Conservation (phyloP, 1,140 invertebrate genomes). For the Copidosoma floridanum region DNA sequence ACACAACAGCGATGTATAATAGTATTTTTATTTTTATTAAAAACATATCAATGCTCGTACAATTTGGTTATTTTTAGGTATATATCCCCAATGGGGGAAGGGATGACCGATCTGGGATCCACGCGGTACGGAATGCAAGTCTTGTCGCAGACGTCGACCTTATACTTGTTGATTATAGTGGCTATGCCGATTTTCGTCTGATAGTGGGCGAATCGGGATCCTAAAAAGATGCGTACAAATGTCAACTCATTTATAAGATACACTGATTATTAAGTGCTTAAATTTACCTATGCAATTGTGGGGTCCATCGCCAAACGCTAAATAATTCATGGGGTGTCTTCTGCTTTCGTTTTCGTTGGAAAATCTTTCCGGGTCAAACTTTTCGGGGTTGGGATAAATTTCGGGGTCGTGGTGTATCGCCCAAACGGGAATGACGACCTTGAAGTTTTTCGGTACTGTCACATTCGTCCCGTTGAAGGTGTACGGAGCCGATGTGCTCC, state of each 20-base stretch:
- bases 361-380: constrained; percentile 70
- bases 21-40: too few species aligned
- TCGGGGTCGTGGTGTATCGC: constrained; percentile 65
- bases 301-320: constrained; percentile 62
- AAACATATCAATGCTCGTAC: too few species aligned
- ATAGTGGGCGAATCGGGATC: constrained; percentile 18
- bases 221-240: constrained; percentile 4
- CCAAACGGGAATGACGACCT: constrained; percentile 57
- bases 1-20: too few species aligned
- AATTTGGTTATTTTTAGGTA: constrained; percentile 4
- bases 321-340: constrained; percentile 48
- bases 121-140: constrained; percentile 6
- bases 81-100: constrained; percentile 4
- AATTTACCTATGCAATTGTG: constrained; percentile 58
- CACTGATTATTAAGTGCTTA: constrained; percentile 28
- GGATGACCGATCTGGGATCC: background rate
- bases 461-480: constrained; percentile 54
- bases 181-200: constrained; percentile 25
- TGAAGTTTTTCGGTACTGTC: constrained; percentile 54
- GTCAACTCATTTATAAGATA: constrained; percentile 13
- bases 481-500: constrained; percentile 53
- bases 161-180: constrained; percentile 16
- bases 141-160: constrained; percentile 20
- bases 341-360: constrained; percentile 48
- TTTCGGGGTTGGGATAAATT: constrained; percentile 64